phyloP scores from a whole-genome alignment of 2,113 vertebrate species.

The Elachura formosa region DNA sequence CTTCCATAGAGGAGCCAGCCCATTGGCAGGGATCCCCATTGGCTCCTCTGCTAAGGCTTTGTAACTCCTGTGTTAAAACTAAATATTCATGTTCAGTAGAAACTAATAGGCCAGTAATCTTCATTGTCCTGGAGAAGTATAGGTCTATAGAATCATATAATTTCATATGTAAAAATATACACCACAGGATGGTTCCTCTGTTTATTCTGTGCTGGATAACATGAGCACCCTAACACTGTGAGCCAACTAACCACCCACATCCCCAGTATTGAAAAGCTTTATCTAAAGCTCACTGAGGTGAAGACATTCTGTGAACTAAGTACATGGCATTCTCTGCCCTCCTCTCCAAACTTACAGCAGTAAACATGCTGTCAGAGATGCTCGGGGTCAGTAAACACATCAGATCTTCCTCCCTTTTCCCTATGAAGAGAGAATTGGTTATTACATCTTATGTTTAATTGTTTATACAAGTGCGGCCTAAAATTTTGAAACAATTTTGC shows the following conservation, averaged over 20 bases:
- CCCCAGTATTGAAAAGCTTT: neutral
- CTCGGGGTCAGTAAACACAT: neutral
- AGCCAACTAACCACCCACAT: neutral
- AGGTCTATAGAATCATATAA: neutral
- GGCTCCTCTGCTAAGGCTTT: neutral
- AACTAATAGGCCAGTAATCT: neutral
- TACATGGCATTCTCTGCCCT: neutral
- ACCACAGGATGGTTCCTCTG: neutral
- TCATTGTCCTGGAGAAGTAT: neutral
- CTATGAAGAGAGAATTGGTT: neutral
- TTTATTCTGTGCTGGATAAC: neutral
- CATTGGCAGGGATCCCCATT: fast-evolving
- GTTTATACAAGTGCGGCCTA: neutral
- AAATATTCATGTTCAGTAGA: neutral
- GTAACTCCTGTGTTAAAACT: neutral
- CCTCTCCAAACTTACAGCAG: neutral
- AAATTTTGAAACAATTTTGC: neutral
- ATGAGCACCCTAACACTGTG: neutral
- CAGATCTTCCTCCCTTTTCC: neutral
- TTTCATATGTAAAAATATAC: neutral
- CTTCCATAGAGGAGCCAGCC: neutral
- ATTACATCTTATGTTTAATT: neutral
- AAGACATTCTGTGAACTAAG: neutral
- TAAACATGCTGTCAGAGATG: neutral
- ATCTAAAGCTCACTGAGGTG: neutral